Conservation (phyloP, 1,140 invertebrate species). For the Ceratina japonica region DNA sequence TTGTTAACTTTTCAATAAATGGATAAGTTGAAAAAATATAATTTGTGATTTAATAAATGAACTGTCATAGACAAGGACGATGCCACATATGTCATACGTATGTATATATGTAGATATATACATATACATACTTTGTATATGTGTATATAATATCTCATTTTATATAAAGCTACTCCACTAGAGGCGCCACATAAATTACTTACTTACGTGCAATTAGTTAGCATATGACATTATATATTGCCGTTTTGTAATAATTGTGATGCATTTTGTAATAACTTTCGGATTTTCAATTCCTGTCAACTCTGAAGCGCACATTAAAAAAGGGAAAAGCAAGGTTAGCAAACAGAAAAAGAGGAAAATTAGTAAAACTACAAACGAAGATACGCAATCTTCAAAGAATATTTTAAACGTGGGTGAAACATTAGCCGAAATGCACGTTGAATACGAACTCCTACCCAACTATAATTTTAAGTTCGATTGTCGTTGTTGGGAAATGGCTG, state of each 20-base stretch:
- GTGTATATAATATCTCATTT: no score
- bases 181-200: no score
- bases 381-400: conserved; percentile 8
- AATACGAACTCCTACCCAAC: conserved; percentile 30
- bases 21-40: no score
- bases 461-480: conserved; percentile 40
- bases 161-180: no score
- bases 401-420: conserved; percentile 1
- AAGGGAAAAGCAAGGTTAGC: conserved; percentile 3
- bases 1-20: no score
- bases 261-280: conserved; percentile 40
- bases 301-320: background rate
- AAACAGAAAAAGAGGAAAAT: conserved; percentile 3
- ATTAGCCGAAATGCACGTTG: conserved; percentile 22
- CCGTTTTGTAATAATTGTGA: background rate
- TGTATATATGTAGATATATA: no score
- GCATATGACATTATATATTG: no score
- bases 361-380: background rate
- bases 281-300: conserved; percentile 9
- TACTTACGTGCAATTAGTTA: no score
- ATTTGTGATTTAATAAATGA: no score
- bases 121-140: no score
- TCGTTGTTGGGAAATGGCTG: conserved; percentile 33
- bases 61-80: no score
- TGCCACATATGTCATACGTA: no score